Evolutionary conservation across 1,140 invertebrate species (phyloP).

Genomic region (Anastrepha ludens): DNA sequence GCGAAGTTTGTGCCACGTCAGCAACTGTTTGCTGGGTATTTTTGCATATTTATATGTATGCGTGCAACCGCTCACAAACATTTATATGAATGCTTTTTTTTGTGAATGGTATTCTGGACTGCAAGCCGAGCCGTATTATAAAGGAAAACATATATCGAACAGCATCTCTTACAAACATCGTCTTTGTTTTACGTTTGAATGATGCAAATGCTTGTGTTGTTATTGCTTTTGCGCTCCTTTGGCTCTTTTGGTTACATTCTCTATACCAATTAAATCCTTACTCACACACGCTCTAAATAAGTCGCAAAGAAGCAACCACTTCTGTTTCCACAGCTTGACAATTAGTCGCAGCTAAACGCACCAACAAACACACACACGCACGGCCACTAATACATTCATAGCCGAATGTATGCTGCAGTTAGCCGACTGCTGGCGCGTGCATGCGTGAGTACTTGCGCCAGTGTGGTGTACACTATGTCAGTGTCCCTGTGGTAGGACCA

Average conservation of each 20-base stretch:
- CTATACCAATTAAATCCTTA: slow-evolving; percentile 41
- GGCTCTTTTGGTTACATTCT: slow-evolving; percentile 15
- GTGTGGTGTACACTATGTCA: slow-evolving; percentile 28
- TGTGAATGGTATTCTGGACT: no score
- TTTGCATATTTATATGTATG: not conserved
- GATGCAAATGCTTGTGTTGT: not conserved
- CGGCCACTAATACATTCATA: not conserved
- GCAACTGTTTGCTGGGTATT: no score
- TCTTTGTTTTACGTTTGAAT: not conserved
- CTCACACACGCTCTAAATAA: slow-evolving; percentile 49
- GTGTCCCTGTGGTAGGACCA: slow-evolving; percentile 47
- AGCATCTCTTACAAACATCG: no score
- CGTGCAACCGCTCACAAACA: no score
- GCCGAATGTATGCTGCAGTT: not conserved
- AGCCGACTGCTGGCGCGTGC: slow-evolving; percentile 7
- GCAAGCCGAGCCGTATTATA: no score
- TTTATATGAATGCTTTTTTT: no score
- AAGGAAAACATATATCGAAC: no score
- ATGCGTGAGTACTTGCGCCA: slow-evolving; percentile 25
- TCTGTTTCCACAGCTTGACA: slow-evolving; percentile 22
- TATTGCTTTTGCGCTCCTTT: slow-evolving; percentile 21
- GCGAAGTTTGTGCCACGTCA: no score
- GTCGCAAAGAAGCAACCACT: slow-evolving; percentile 38
- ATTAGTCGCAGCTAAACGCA: slow-evolving; percentile 47
- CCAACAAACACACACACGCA: not conserved